Evolutionary conservation across 2,888 invertebrate species (phyloP).

Genomic region (Rapana venosa): DNA sequence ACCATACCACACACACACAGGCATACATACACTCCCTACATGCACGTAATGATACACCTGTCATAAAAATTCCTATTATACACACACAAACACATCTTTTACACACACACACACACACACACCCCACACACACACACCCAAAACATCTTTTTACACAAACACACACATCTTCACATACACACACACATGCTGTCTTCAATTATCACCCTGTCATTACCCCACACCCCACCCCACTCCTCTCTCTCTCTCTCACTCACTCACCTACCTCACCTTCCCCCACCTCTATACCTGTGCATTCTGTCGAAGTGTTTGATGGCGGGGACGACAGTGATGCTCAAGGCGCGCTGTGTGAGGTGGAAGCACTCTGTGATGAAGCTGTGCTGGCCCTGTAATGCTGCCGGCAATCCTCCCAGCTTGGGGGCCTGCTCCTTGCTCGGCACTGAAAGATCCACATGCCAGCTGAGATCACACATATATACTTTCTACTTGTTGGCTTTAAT

Average conservation of each 20-base stretch:
- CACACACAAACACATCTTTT: not conserved
- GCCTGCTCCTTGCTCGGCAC: constrained; percentile 42
- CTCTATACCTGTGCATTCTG: constrained; percentile 48
- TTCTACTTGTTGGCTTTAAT: no score
- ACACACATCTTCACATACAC: not conserved
- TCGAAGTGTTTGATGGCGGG: constrained; percentile 50
- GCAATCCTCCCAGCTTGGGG: constrained; percentile 36
- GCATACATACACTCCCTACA: not conserved
- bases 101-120: not conserved
- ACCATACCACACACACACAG: not conserved
- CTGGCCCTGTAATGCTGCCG: constrained; percentile 45
- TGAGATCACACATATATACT: no score
- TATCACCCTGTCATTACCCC: no score
- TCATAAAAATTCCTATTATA: not conserved
- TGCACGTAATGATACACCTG: no score
- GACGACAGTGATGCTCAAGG: constrained; percentile 50
- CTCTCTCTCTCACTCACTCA: not conserved
- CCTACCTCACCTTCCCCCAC: not conserved
- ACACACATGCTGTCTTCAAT: not conserved
- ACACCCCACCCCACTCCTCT: not conserved
- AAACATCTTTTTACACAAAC: not conserved
- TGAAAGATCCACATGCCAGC: not conserved
- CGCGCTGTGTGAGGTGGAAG: constrained; percentile 54
- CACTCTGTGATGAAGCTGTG: constrained; percentile 56
- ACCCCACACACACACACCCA: not conserved